phyloP scores from a whole-genome alignment of 2,888 invertebrate species.

The Lithophane semibrunnea region DNA sequence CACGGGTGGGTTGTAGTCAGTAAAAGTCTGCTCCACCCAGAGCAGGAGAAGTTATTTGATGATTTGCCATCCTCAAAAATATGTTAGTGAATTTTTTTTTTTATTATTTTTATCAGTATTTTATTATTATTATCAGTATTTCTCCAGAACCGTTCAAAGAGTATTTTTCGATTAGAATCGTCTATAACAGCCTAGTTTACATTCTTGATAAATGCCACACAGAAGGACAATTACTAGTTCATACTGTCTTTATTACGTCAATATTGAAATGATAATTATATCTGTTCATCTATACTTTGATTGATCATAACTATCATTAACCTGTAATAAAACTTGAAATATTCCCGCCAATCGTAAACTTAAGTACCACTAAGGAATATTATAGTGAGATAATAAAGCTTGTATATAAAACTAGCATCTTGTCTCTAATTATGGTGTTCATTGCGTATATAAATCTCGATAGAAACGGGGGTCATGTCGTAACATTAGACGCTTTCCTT shows the following conservation, averaged over 20 bases:
- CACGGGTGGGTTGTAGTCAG: too few relatives aligned
- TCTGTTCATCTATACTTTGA: neutral
- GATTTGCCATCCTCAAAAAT: too few relatives aligned
- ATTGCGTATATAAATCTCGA: conserved; percentile 40
- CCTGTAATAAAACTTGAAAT: conserved; percentile 18
- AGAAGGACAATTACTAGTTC: neutral
- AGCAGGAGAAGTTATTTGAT: too few relatives aligned
- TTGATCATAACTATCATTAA: neutral
- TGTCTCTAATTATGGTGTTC: conserved; percentile 39
- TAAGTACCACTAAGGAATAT: conserved; percentile 19
- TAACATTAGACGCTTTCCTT: conserved; percentile 3
- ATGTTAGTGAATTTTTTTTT: too few relatives aligned
- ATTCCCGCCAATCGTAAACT: conserved; percentile 26
- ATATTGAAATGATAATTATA: neutral
- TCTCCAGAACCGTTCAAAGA: neutral
- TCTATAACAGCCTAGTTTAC: neutral
- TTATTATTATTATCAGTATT: neutral
- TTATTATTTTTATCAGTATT: too few relatives aligned
- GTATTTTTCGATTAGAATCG: neutral
- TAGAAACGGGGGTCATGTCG: neutral
- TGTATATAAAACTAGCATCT: conserved; percentile 15
- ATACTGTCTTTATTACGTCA: neutral
- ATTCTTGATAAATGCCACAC: neutral
- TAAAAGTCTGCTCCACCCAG: too few relatives aligned
- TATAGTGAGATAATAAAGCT: conserved; percentile 32